phyloP scores from a whole-genome alignment of 1,140 invertebrate genomes.

The Anoplophora glabripennis region DNA sequence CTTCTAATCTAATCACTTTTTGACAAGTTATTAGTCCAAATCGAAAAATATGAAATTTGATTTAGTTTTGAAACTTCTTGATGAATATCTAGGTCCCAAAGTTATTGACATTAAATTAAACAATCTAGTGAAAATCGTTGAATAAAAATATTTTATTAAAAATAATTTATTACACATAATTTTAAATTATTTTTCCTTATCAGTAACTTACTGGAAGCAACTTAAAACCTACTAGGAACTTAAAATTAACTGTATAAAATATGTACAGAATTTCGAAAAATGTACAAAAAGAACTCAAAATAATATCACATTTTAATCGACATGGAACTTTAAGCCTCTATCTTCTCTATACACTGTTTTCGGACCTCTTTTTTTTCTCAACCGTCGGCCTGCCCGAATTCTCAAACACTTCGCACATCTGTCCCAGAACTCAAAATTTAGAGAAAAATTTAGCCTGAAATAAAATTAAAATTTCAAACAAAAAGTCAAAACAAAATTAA shows the following conservation, averaged over 20 bases:
- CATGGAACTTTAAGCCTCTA: constrained; percentile 19
- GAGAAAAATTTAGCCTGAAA: constrained; percentile 30
- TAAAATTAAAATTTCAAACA: constrained; percentile 32
- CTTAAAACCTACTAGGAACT: constrained; percentile 34
- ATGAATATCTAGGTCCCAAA: too few relatives aligned
- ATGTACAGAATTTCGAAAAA: constrained; percentile 20
- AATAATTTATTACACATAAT: constrained; percentile 8
- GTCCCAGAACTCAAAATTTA: constrained; percentile 14
- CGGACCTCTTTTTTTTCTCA: neutral
- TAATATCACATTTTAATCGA: constrained; percentile 22
- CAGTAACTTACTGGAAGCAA: constrained; percentile 14
- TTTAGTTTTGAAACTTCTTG: too few relatives aligned
- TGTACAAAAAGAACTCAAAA: constrained; percentile 12
- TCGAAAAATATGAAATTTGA: too few relatives aligned
- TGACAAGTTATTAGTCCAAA: too few relatives aligned
- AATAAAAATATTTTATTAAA: constrained; percentile 9
- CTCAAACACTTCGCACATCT: constrained; percentile 9
- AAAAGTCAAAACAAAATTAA: constrained; percentile 21
- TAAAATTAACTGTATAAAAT: constrained; percentile 28
- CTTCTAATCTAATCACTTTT: too few relatives aligned
- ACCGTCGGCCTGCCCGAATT: neutral
- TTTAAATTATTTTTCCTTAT: constrained; percentile 3
- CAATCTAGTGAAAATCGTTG: neutral
- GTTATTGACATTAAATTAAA: too few relatives aligned
- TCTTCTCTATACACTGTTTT: constrained; percentile 13